Evolutionary conservation across 2,888 invertebrate genomes (phyloP).

Genomic region (Anticlea derivata): DNA sequence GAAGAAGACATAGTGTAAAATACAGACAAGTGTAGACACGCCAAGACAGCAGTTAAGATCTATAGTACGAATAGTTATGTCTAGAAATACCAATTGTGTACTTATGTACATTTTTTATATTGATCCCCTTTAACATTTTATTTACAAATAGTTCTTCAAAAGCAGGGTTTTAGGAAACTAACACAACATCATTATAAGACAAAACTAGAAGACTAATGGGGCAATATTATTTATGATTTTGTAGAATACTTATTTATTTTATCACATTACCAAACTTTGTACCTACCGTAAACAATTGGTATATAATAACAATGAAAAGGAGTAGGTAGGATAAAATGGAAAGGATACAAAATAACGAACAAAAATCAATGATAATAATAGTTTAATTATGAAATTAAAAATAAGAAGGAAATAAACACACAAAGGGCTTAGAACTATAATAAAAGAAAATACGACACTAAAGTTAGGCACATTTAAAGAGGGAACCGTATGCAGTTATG

Average conservation of each 20-base stretch:
- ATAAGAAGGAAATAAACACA: constrained; percentile 83
- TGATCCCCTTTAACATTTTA: constrained; percentile 82
- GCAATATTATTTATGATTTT: constrained; percentile 22
- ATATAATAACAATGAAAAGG: constrained; percentile 52
- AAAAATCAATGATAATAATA: constrained; percentile 81
- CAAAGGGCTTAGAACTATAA: constrained; percentile 78
- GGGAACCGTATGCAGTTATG: constrained; percentile 19
- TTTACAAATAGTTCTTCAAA: constrained; percentile 76
- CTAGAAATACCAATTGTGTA: constrained; percentile 81
- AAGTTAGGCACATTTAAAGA: constrained; percentile 53
- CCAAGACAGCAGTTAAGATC: constrained; percentile 74
- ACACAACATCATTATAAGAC: constrained; percentile 28
- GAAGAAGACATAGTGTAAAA: constrained; percentile 60
- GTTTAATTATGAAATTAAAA: constrained; percentile 82
- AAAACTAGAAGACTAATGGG: constrained; percentile 31
- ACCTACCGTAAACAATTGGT: constrained; percentile 65
- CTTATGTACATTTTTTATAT: constrained; percentile 79
- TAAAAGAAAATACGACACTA: constrained; percentile 66
- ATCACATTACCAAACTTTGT: constrained; percentile 37
- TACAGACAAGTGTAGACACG: constrained; percentile 60
- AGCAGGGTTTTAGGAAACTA: constrained; percentile 50
- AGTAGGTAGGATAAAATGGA: constrained; percentile 57
- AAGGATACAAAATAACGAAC: constrained; percentile 66
- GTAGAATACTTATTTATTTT: constrained; percentile 17
- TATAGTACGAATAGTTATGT: constrained; percentile 71